These are phyloP conservation scores for Perodicticus potto DNA, from an alignment of 2,797 vertebrate species.

Conservation along the genomic window DNA sequence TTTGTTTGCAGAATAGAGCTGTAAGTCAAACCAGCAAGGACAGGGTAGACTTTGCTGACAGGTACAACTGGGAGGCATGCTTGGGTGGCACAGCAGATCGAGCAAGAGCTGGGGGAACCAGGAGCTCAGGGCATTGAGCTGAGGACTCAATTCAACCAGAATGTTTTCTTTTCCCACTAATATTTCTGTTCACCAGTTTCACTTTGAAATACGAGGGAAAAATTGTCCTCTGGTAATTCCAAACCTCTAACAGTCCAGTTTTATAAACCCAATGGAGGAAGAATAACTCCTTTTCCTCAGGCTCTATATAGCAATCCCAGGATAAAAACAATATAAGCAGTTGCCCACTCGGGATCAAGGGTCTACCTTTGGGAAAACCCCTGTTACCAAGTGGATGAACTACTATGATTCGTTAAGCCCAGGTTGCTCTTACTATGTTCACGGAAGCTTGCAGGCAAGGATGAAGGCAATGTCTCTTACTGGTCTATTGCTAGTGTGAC, in stretches of 20 bases:
- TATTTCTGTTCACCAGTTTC: not conserved
- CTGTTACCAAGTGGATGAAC: not conserved
- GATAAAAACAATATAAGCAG: not conserved
- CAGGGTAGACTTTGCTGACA: not conserved
- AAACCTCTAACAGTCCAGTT: not conserved
- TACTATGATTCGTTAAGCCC: not conserved
- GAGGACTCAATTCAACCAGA: not conserved
- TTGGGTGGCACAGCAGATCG: not conserved
- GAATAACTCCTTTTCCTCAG: not conserved
- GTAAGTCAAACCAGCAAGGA: not conserved
- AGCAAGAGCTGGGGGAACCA: not conserved
- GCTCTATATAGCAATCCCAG: not conserved
- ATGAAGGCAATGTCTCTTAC: not conserved
- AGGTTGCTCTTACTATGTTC: not conserved
- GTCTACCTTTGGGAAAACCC: not conserved
- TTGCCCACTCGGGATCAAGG: not conserved
- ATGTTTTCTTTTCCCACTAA: not conserved
- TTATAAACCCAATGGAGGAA: not conserved
- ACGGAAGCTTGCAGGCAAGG: not conserved
- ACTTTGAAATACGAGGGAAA: not conserved
- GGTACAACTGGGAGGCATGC: not conserved
- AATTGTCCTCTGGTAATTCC: not conserved
- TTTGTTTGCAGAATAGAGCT: conserved; percentile 11
- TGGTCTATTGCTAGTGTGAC: not conserved
- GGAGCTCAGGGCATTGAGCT: not conserved